Conservation (phyloP, 2,113 vertebrate genomes). For the Callipepla squamata region DNA sequence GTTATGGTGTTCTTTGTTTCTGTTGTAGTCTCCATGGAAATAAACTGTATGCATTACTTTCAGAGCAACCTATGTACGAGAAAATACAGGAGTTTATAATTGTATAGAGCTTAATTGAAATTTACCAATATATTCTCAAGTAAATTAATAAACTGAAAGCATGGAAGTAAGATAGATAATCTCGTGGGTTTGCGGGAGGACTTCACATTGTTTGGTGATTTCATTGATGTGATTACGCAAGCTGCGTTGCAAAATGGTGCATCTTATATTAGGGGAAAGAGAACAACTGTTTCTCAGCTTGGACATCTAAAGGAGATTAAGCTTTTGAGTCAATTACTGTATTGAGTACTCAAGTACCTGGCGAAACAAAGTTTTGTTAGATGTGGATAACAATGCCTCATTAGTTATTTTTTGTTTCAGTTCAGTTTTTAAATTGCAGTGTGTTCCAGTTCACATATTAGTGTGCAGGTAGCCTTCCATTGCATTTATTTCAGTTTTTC, state of each 20-base stretch:
- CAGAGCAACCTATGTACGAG: not conserved
- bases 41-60: too few species aligned
- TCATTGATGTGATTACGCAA: not conserved
- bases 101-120: not conserved
- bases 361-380: not conserved
- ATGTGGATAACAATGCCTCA: not conserved
- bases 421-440: not conserved
- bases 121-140: not conserved
- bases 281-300: not conserved
- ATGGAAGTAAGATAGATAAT: not conserved
- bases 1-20: too few species aligned
- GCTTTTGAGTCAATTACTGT: not conserved
- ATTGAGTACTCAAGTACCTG: not conserved
- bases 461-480: not conserved
- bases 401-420: constrained; percentile 1
- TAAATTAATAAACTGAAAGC: not conserved
- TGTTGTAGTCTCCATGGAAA: too few species aligned
- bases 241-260: not conserved
- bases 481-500: not conserved
- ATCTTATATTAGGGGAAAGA: not conserved
- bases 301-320: not conserved
- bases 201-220: not conserved
- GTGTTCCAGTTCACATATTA: constrained; percentile 2
- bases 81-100: not conserved
- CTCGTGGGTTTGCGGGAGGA: not conserved